Conservation (phyloP, 1,140 invertebrate species). For the Protaetia brevitarsis region DNA sequence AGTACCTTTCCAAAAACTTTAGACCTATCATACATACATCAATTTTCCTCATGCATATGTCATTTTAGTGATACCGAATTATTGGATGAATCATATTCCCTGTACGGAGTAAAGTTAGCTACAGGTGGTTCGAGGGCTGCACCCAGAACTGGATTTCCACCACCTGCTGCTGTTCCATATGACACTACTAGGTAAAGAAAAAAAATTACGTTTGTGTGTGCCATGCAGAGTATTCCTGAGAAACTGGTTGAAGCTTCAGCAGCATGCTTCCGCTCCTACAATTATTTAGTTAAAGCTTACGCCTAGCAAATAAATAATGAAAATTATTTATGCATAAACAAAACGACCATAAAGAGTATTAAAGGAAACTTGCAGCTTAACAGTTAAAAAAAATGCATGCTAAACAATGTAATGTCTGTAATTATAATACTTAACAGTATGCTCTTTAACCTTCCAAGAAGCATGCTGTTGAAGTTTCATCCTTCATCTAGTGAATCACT, state of each 20-base stretch:
- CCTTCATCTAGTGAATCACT: background rate
- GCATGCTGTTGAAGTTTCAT: background rate
- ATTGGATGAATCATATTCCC: conserved; percentile 72
- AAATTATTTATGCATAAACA: too few relatives aligned
- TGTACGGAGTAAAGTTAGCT: conserved; percentile 72
- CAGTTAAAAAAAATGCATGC: too few relatives aligned
- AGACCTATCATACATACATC: too few relatives aligned
- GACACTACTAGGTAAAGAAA: conserved; percentile 55
- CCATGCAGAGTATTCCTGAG: background rate
- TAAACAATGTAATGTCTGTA: too few relatives aligned
- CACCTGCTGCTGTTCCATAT: conserved; percentile 54
- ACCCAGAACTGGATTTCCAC: conserved; percentile 52
- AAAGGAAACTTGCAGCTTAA: too few relatives aligned
- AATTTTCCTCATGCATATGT: conserved; percentile 8
- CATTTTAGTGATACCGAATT: conserved; percentile 66
- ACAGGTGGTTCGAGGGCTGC: conserved; percentile 53
- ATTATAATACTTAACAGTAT: too few relatives aligned
- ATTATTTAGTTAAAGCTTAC: too few relatives aligned
- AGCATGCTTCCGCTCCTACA: background rate
- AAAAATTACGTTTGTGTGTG: conserved; percentile 12
- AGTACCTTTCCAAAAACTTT: too few relatives aligned
- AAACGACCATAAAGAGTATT: too few relatives aligned
- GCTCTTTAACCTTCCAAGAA: too few relatives aligned
- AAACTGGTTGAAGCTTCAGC: background rate
- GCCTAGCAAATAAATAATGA: too few relatives aligned